A percentile compares a stretch with the other conserved stretches of the same genome.
These are phyloP conservation scores for Microctenopoma steveboyesi DNA, from an alignment of 2,797 vertebrate genomes.

Conservation along the genomic window DNA sequence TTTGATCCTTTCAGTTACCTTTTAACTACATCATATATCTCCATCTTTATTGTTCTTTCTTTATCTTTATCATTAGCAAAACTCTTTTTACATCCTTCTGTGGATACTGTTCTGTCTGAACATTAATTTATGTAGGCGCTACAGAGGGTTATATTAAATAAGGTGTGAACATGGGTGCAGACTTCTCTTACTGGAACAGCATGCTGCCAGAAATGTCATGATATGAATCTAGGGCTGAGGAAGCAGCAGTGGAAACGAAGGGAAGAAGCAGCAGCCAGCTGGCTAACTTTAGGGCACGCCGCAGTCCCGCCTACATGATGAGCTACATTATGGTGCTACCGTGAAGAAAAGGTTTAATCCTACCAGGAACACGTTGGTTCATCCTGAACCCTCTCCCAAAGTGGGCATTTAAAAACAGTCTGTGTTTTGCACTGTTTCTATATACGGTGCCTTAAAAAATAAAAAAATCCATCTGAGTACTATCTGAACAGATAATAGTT, in stretches of 20 bases:
- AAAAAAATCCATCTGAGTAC: conserved; percentile 6
- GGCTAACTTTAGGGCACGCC: conserved; percentile 60
- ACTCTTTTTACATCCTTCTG: conserved; percentile 22
- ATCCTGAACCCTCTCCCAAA: not conserved
- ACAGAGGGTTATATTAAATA: conserved; percentile 12
- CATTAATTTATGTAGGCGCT: not conserved
- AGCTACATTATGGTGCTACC: conserved; percentile 38
- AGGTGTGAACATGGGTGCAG: conserved; percentile 4
- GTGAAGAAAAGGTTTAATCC: conserved; percentile 1
- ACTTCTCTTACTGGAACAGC: conserved; percentile 29
- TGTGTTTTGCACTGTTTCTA: conserved; percentile 8
- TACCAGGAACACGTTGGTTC: conserved; percentile 4
- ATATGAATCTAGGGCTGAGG: conserved; percentile 27
- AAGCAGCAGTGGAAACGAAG: conserved; percentile 28
- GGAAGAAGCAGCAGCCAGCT: conserved; percentile 55
- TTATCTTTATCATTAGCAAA: not conserved
- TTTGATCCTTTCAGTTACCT: not conserved
- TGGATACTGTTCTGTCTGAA: not conserved
- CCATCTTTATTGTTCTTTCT: conserved; percentile 3
- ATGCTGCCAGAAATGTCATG: conserved; percentile 45
- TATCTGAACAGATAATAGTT: conserved; percentile 11
- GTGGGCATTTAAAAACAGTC: conserved; percentile 5
- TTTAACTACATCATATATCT: not conserved
- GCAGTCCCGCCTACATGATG: conserved; percentile 48
- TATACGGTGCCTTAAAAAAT: not conserved